Evolutionary conservation across 2,797 vertebrate species (phyloP), one percentile per base, ranked within the genome.

Genomic region (Platalea minor): DNA sequence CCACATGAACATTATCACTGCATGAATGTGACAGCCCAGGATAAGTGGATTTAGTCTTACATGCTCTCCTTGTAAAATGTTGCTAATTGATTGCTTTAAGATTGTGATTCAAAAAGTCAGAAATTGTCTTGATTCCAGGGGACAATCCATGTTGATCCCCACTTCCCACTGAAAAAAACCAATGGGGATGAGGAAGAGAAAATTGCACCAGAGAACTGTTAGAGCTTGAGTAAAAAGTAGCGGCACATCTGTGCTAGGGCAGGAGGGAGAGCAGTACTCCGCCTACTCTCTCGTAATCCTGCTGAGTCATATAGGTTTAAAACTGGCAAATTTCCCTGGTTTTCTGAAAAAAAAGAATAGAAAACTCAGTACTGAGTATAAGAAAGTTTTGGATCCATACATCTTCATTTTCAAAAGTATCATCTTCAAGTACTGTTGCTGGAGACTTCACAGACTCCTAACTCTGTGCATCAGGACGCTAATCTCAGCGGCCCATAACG

Each of bases 1-100:
- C 20, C 8, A 24, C 21, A 15, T 9, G 41, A n/a, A 43, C 0
- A 0, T 24, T 28, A 48, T 16, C 45, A 17, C 15, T 43, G 13
- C 19, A 10, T 25, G 37, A 54, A 46, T 3, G 4, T 31, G 28
- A n/a, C n/a, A 83, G 57, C 20, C 59, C 20, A 24, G n/a, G 45
- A 11, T 18, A 61, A 50, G 23, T 17, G 9, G 48, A 21, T 50
- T 77, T 56, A 74, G 28, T 37, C 64, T 87, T 59, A 39, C 17
- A 17, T 29, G 8, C 5, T 85, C 11, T 57, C n/a, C 24, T 50
- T 76, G 23, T 48, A 51, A 78, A 84, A 87, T 29, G 10, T 21
- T 63, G 20, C 24, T 73, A 15, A 31, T 56, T 64, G 17, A 31
- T 56, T 64, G 31, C 11, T 59, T 57, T 64, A 64, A 50, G 37